Conservation (phyloP, 2,888 invertebrate species). For the Parnassius apollo region DNA sequence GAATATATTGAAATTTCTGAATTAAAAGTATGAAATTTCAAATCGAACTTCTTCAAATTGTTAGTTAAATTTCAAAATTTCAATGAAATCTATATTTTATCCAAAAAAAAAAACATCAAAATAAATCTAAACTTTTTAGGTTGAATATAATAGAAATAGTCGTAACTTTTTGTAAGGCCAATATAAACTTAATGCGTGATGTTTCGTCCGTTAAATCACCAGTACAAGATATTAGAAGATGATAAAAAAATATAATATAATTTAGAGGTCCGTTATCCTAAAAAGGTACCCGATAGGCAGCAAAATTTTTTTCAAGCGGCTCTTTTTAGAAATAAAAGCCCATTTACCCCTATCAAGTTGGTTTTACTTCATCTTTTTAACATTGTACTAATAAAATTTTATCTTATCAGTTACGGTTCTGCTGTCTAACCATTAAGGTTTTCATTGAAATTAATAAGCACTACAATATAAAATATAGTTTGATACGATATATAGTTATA, state of each 20-base stretch:
- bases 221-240: too few relatives aligned
- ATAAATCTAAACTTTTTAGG: too few relatives aligned
- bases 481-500: not conserved
- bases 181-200: too few relatives aligned
- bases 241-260: not conserved
- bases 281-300: not conserved
- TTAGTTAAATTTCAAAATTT: too few relatives aligned
- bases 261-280: not conserved
- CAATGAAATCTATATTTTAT: too few relatives aligned
- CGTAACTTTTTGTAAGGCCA: too few relatives aligned
- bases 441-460: not conserved
- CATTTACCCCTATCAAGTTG: slow-evolving; percentile 15
- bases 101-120: too few relatives aligned
- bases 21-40: too few relatives aligned
- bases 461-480: not conserved
- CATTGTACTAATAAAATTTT: not conserved
- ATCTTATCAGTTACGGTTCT: not conserved
- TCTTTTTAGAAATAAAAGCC: slow-evolving; percentile 1
- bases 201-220: too few relatives aligned
- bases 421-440: not conserved
- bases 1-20: too few relatives aligned
- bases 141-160: too few relatives aligned
- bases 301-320: slow-evolving; percentile 6
- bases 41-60: too few relatives aligned
- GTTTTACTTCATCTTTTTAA: slow-evolving; percentile 7